Percentiles rank a stretch among this genome's conserved stretches.
Evolutionary conservation across 37 sponge, comb jelly and placozoan genomes (phyloP).

Genomic region (Eunapius fragilis): DNA sequence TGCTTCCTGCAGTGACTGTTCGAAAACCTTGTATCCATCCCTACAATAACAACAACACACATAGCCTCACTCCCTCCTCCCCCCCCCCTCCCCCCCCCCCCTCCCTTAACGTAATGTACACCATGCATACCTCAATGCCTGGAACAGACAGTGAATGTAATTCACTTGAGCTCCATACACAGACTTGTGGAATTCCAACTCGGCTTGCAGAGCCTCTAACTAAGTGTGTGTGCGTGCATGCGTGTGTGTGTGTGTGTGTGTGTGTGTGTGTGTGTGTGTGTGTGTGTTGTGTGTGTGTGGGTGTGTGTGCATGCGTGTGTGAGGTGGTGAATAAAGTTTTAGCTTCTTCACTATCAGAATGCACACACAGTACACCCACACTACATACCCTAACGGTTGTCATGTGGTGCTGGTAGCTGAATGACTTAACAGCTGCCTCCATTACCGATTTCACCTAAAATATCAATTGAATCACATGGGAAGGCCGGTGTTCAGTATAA

Average conservation of each 20-base stretch:
- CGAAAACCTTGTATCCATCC: constrained; percentile 49
- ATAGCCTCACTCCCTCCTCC: background rate
- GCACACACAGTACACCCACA: background rate
- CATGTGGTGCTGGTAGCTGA: constrained; percentile 23
- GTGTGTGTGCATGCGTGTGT: background rate
- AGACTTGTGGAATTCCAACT: constrained; percentile 34
- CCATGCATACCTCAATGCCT: constrained; percentile 51
- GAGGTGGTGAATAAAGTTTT: too few species aligned
- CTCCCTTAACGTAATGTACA: too few species aligned
- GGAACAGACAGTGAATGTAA: constrained; percentile 33
- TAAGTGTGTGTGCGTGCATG: background rate
- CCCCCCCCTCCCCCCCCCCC: background rate
- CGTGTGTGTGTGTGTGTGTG: background rate
- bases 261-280: background rate
- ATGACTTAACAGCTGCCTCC: constrained; percentile 10
- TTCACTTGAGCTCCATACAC: constrained; percentile 47
- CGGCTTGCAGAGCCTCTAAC: constrained; percentile 35
- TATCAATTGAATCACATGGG: background rate
- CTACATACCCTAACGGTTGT: constrained; percentile 22
- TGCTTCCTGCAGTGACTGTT: constrained; percentile 10
- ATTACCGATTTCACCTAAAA: constrained; percentile 42
- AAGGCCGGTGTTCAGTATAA: too few species aligned
- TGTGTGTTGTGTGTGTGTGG: background rate
- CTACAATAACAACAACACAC: constrained; percentile 8
- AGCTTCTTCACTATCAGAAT: background rate